These are phyloP conservation scores for Camelus bactrianus DNA, from an alignment of 2,113 vertebrate species.

Conservation along the genomic window DNA sequence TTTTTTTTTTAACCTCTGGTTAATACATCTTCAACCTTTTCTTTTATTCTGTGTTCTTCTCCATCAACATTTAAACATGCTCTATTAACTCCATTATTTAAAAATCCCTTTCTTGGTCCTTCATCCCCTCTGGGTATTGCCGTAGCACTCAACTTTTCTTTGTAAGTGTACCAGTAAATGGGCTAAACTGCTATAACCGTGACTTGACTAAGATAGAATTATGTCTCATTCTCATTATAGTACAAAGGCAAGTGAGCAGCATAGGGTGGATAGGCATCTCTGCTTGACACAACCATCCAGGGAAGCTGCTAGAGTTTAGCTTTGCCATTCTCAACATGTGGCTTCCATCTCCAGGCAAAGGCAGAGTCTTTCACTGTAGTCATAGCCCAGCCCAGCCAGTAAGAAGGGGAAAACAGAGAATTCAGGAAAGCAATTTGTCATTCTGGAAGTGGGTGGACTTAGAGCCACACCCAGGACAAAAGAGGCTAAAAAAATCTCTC, in stretches of 20 bases:
- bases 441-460: not conserved
- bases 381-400: not conserved
- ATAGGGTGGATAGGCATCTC: not conserved
- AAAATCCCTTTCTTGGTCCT: not conserved
- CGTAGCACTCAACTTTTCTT: not conserved
- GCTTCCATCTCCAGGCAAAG: not conserved
- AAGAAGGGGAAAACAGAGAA: not conserved
- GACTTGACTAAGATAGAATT: not conserved
- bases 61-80: not conserved
- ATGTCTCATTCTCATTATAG: not conserved
- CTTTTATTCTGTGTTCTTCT: conserved; percentile 28
- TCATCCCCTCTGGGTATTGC: not conserved
- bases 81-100: conserved; percentile 19
- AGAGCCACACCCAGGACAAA: not conserved
- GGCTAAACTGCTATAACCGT: not conserved
- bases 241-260: not conserved
- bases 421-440: not conserved
- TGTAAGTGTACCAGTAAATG: not conserved
- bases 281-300: not conserved
- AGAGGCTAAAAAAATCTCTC: not conserved
- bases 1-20: not conserved
- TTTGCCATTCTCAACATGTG: not conserved
- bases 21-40: not conserved
- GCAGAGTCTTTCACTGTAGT: not conserved
- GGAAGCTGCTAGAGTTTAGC: not conserved